Base-by-base conservation (phyloP, 2,113 vertebrate species). In the Myrmophylax atrothorax region DNA sequence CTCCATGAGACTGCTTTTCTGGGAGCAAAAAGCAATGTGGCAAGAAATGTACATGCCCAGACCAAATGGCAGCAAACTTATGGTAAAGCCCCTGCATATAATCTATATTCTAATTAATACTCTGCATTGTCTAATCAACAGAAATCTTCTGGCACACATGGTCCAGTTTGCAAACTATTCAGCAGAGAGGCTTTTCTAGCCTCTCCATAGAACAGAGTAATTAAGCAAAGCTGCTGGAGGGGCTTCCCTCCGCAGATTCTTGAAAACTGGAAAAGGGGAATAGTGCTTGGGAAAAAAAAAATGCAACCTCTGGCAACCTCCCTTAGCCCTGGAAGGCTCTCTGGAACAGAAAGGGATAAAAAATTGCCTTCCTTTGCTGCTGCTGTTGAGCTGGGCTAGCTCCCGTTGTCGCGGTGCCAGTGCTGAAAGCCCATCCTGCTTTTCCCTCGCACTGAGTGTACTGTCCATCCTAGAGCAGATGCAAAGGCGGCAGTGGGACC, bases 191-290 rank as follows among this genome's bases (percentile, higher is more conserved):
- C 28, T 82, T 96, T 96, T 90, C 76, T 68, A 94, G 90, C 80
- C 81, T 89, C 91, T 97, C 92, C 25, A 87, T 82, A 97, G 94
- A 97, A 93, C 84, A 92, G 92, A 90, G 96, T 98, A 97, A 98
- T 98, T 98, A 98, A 97, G 95, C 94, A 93, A 96, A 96, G 90
- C 94, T 97, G 98, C 97, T 96, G 79, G 94, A 98, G 97, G 97
- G 87, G 77, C 73, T 97, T 96, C 89, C 81, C 95, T 88, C 89
- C 37, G 37, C 67, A 96, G 93, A 79, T 90, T 93, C 83, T 78
- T 88, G 82, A 89, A 93, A n/a, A 37, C 66, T 60, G 80, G 80
- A 73, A 94, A 89, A 47, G 94, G 78, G 77, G 73, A 93, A 67
- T 12, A 2, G 69, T 7, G 31, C 53, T 76, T 49, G 26, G 26